Evolutionary conservation across 1,140 invertebrate genomes (phyloP), one percentile per base, ranked within the genome.

Genomic region (Amphibalanus amphitrite): DNA sequence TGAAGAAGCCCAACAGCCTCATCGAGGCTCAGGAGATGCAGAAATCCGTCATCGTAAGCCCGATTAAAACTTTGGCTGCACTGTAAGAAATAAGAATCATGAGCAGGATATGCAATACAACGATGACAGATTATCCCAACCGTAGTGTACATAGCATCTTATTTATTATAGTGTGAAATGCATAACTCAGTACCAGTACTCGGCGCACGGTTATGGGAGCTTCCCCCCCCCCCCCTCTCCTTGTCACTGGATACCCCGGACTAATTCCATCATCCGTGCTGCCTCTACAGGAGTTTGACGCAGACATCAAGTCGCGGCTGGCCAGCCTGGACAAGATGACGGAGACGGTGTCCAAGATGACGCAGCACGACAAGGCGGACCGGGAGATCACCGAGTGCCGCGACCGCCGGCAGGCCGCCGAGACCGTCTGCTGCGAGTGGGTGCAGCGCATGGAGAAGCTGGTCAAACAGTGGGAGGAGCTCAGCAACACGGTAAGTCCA

Each of bases 201-300:
- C n/a, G n/a, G n/a, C n/a, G n/a, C n/a, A n/a, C n/a, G n/a, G n/a
- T n/a, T n/a, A n/a, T n/a, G n/a, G n/a, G n/a, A n/a, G n/a, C n/a
- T n/a, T n/a, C n/a, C n/a, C n/a, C n/a, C n/a, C n/a, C n/a, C n/a
- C n/a, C n/a, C n/a, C n/a, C n/a, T n/a, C n/a, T n/a, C n/a, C n/a
- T n/a, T n/a, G n/a, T n/a, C n/a, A n/a, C n/a, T n/a, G n/a, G n/a
- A n/a, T n/a, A n/a, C n/a, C n/a, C n/a, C n/a, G n/a, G n/a, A n/a
- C n/a, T n/a, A n/a, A n/a, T n/a, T n/a, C n/a, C n/a, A n/a, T n/a
- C n/a, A n/a, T n/a, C n/a, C n/a, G n/a, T n/a, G n/a, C n/a, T n/a
- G n/a, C n/a, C n/a, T n/a, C n/a, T n/a, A n/a, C 65, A 67, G 65
- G 28, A 67, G n/a, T 67, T 67, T 28, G n/a, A 67, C 65, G 65